Evolutionary conservation across 2,113 vertebrate species (phyloP).

Genomic region (Lagopus leucura): DNA sequence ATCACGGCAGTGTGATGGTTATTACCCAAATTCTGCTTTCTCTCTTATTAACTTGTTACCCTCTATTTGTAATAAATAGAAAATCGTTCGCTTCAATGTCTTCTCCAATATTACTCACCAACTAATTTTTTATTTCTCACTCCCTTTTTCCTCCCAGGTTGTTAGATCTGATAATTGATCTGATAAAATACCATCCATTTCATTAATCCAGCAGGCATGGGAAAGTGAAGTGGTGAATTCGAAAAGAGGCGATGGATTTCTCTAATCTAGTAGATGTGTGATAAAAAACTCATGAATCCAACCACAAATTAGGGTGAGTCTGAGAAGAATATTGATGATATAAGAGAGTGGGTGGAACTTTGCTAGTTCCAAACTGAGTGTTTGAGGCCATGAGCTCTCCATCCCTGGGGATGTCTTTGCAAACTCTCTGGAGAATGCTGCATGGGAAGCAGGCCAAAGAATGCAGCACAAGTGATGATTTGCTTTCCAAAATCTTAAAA

Average conservation of each 20-base stretch:
- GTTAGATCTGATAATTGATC: constrained; percentile 37
- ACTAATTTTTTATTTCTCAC: background rate
- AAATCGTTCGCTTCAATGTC: constrained; percentile 11
- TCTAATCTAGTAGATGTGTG: background rate
- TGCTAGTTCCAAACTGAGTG: background rate
- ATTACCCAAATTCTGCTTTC: background rate
- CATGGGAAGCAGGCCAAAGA: background rate
- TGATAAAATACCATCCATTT: background rate
- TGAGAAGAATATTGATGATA: background rate
- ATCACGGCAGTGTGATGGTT: background rate
- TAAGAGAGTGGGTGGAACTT: background rate
- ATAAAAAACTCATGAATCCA: constrained; percentile 9
- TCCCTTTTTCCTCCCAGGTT: background rate
- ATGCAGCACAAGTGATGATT: background rate
- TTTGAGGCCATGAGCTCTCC: background rate
- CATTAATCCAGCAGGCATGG: background rate
- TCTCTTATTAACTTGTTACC: constrained; percentile 18
- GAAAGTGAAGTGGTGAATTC: background rate
- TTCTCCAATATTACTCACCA: background rate
- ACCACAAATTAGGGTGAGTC: background rate
- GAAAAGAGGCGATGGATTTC: background rate
- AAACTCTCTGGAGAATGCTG: background rate
- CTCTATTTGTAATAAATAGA: background rate
- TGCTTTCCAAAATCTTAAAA: background rate
- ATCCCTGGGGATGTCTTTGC: background rate